Percentiles rank a stretch among this genome's conserved stretches.
Conservation (phyloP, 2,113 vertebrate genomes). For the Crotalus helleri region DNA sequence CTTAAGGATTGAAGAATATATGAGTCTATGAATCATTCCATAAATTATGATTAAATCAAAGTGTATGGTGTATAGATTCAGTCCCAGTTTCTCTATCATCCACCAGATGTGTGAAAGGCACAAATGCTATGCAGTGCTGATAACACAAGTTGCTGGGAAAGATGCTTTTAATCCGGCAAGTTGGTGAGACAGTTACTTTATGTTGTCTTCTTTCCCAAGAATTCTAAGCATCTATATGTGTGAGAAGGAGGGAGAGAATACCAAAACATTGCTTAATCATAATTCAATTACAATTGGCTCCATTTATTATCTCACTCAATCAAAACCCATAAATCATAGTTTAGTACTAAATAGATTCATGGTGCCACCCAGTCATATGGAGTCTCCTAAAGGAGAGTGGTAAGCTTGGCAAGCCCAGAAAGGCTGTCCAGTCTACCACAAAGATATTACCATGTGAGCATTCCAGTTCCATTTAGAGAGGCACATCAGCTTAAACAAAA, state of each 20-base stretch:
- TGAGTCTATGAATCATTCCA: neutral
- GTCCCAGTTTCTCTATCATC: neutral
- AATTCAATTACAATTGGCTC: neutral
- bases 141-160: neutral
- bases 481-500: neutral
- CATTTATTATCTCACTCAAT: neutral
- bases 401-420: neutral
- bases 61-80: neutral
- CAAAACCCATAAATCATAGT: neutral
- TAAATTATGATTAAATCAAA: neutral
- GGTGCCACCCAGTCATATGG: neutral
- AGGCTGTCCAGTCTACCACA: neutral
- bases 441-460: neutral
- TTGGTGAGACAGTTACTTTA: neutral
- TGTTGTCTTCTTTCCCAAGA: too few relatives aligned
- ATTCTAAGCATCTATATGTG: neutral
- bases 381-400: neutral
- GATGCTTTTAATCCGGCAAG: neutral
- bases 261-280: neutral
- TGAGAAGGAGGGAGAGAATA: neutral
- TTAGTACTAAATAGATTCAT: neutral
- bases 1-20: neutral
- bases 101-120: neutral
- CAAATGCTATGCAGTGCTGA: neutral
- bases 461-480: neutral